These are phyloP conservation scores for Tetheella fluctuosa DNA, from an alignment of 2,888 invertebrate species.

Conservation along the genomic window DNA sequence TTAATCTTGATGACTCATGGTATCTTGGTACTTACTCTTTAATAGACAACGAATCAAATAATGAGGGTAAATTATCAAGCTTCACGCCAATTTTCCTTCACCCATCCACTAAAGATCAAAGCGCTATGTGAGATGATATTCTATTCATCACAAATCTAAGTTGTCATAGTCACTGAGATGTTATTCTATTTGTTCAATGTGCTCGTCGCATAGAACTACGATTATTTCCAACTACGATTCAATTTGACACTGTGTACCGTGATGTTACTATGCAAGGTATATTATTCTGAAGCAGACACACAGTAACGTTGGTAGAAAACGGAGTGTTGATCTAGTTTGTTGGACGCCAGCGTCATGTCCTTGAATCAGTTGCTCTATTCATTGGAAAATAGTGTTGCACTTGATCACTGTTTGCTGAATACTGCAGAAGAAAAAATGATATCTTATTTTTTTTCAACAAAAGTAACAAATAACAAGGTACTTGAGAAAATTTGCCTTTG, in stretches of 20 bases:
- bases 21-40: neutral
- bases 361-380: conserved; percentile 22
- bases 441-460: no score
- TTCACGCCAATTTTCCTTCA: neutral
- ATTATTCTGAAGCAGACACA: neutral
- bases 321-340: neutral
- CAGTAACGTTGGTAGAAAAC: neutral
- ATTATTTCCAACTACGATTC: neutral
- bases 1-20: neutral
- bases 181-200: neutral
- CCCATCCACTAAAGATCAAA: neutral
- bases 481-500: no score
- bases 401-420: conserved; percentile 18
- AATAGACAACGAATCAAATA: neutral
- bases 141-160: conserved; percentile 1
- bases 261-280: neutral
- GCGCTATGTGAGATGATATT: neutral
- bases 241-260: neutral
- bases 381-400: conserved; percentile 20
- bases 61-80: neutral
- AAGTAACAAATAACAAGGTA: no score
- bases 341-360: conserved; percentile 16
- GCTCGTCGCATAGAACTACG: neutral
- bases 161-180: neutral
- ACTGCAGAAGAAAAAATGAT: neutral